Base-by-base conservation (phyloP, 2,797 vertebrate species). In the Fistularia commersonii region DNA sequence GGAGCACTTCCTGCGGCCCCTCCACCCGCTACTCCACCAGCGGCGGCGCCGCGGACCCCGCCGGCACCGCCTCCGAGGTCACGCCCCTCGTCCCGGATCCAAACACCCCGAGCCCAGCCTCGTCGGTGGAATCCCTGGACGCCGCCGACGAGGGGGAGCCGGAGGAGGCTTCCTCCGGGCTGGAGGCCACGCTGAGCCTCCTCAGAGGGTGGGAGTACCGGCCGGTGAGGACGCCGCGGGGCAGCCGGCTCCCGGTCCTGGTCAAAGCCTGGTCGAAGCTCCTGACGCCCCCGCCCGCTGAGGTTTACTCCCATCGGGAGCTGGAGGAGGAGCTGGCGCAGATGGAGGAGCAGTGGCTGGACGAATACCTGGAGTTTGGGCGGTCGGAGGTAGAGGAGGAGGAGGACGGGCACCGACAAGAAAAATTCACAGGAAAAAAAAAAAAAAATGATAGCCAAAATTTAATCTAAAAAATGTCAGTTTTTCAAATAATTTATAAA, bases 341-440 rank as follows among this genome's bases (percentile, higher is more conserved):
- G 15, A 84, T 97, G 57, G 92, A 94, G 73, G 91, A 93, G 66
- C 83, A 94, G 69, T 97, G 95, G 94, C 71, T 92, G 61, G 95
- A 98, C 58, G 87, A 97, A 11, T 94, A 82, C 66, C 84, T 93
- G 45, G 91, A 91, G 62, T 96, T 91, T 39, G 79, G 92, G 55
- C 93, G 94, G 0, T 89, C 92, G 34, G 77, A 80, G 52, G 80
- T 91, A 44, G 91, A 93, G 61, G 72, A 90, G 95, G 95, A 96
- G 95, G 45, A 67, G 35, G 1, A 1, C 33, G 4, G n/a, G 9
- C n/a, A n/a, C n/a, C n/a, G n/a, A n/a, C n/a, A n/a, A n/a, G n/a
- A n/a, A n/a, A n/a, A n/a, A n/a, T n/a, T n/a, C n/a, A n/a, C n/a
- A n/a, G n/a, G n/a, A n/a, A n/a, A n/a, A n/a, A n/a, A n/a, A n/a